phyloP scores from a whole-genome alignment of 2,113 vertebrate species.

The Dipodomys ordii region DNA sequence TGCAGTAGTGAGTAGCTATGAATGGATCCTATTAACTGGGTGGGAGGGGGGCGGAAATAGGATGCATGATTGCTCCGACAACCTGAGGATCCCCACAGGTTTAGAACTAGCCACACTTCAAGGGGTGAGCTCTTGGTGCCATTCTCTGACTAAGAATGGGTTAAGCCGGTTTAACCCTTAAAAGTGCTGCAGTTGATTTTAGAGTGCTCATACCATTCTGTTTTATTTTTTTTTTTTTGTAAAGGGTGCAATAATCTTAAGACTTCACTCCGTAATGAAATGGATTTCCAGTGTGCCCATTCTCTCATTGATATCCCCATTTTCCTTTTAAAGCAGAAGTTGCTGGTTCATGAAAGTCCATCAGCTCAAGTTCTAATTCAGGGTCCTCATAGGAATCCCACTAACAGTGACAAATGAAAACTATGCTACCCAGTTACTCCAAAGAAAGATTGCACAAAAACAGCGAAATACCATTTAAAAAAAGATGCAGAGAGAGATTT shows the following conservation, averaged over 20 bases:
- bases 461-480: conserved; percentile 63
- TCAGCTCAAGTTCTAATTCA: conserved; percentile 76
- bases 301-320: neutral
- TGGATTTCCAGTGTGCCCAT: neutral
- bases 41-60: conserved; percentile 75
- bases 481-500: conserved; percentile 75
- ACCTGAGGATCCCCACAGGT: conserved; percentile 77
- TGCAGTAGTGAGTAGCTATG: conserved; percentile 90
- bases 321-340: conserved; percentile 37
- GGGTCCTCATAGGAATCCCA: conserved; percentile 68
- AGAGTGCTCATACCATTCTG: conserved; percentile 83
- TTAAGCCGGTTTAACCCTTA: conserved; percentile 88
- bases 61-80: conserved; percentile 81
- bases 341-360: neutral
- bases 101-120: conserved; percentile 74
- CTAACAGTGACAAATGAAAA: conserved; percentile 31
- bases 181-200: conserved; percentile 87
- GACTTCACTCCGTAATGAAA: conserved; percentile 38
- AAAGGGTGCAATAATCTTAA: conserved; percentile 62
- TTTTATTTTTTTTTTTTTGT: conserved; percentile 66
- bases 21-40: conserved; percentile 84
- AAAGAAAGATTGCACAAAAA: conserved; percentile 77
- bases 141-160: conserved; percentile 83
- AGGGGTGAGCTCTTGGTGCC: conserved; percentile 82
- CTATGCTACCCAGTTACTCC: conserved; percentile 66